phyloP scores from a whole-genome alignment of 2,888 invertebrate species.

The Gymnoscelis rufifasciata region DNA sequence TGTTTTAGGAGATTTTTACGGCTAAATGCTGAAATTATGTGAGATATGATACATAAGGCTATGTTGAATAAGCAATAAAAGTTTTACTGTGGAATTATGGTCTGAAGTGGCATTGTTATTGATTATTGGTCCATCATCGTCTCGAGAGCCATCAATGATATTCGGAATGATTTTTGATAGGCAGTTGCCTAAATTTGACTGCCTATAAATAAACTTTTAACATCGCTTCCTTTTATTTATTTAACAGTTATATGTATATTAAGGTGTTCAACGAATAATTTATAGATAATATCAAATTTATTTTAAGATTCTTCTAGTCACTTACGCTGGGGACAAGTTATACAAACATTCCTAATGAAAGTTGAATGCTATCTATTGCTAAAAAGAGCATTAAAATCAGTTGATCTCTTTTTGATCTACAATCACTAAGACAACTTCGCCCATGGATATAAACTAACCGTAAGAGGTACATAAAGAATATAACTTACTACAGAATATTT shows the following conservation, averaged over 20 bases:
- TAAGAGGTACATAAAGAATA: too few species aligned
- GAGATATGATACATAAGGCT: slow-evolving; percentile 28
- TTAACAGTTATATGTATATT: too few species aligned
- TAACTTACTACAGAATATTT: too few species aligned
- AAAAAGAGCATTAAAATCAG: too few species aligned
- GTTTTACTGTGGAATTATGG: slow-evolving; percentile 23
- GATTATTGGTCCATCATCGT: slow-evolving; percentile 20
- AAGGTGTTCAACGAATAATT: slow-evolving; percentile 1
- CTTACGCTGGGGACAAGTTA: too few species aligned
- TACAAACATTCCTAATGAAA: too few species aligned
- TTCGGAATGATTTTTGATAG: slow-evolving; percentile 15
- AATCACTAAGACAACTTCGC: too few species aligned
- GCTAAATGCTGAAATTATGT: slow-evolving; percentile 24
- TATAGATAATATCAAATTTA: background rate
- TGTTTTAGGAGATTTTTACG: slow-evolving; percentile 44
- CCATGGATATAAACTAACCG: too few species aligned
- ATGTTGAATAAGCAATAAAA: slow-evolving; percentile 40
- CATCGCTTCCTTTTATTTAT: background rate
- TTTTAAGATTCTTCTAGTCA: too few species aligned
- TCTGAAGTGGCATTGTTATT: slow-evolving; percentile 20
- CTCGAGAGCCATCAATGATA: slow-evolving; percentile 16
- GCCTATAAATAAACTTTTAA: slow-evolving; percentile 2
- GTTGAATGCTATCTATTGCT: too few species aligned
- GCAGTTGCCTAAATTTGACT: slow-evolving; percentile 5
- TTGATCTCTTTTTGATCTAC: too few species aligned